A percentile compares a stretch with the other conserved stretches of the same genome.
Evolutionary conservation across 1,140 invertebrate species (phyloP).

Genomic region (Wiebesia pumilae): DNA sequence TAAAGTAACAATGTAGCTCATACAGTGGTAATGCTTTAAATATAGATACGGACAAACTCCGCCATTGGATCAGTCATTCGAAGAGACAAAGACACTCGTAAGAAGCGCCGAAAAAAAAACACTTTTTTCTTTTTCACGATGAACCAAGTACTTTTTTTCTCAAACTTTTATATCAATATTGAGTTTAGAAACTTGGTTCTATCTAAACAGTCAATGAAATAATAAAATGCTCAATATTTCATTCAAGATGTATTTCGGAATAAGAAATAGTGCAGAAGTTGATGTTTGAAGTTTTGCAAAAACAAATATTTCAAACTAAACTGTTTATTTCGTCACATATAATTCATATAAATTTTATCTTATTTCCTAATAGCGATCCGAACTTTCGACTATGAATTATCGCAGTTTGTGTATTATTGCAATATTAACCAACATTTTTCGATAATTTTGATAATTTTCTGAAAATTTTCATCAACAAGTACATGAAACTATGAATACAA

Average conservation of each 20-base stretch:
- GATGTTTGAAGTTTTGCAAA: background rate
- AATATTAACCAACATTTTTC: too few species aligned
- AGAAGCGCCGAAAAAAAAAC: background rate
- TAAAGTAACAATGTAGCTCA: constrained; percentile 6
- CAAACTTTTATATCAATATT: background rate
- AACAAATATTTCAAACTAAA: background rate
- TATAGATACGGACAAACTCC: background rate
- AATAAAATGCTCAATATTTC: background rate
- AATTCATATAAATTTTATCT: too few species aligned
- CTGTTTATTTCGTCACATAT: too few species aligned
- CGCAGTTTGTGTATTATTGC: too few species aligned
- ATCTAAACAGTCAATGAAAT: background rate
- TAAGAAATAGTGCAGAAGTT: background rate
- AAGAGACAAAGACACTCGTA: background rate
- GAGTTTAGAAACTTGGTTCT: background rate
- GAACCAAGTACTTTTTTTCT: background rate
- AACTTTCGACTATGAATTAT: too few species aligned
- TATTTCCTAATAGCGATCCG: too few species aligned
- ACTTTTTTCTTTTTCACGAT: background rate
- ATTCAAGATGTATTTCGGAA: background rate
- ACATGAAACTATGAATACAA: too few species aligned
- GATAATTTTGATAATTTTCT: too few species aligned
- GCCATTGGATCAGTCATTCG: background rate
- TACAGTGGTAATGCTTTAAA: background rate
- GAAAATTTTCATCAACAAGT: too few species aligned